Evolutionary conservation across 2,888 invertebrate species (phyloP), one percentile per base, ranked within the genome.

Genomic region (Erebia ligea): DNA sequence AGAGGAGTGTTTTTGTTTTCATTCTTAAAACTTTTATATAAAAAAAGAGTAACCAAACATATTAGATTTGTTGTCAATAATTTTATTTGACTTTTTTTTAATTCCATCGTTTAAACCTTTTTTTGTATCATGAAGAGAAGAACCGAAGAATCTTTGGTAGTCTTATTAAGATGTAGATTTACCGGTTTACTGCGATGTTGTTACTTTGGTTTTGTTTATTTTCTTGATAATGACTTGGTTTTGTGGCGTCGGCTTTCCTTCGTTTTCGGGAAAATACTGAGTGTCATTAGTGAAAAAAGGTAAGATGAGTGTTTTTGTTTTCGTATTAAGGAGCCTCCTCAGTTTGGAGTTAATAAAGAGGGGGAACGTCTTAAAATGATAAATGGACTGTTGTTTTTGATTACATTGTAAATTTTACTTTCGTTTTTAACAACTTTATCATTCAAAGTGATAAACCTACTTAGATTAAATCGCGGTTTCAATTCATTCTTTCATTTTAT

Each of bases 271-370:
- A 83, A 83, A 84, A 92, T 91, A 91, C n/a, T n/a, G 89, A 88
- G 84, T 89, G 85, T 82, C 85, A 87, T 87, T 91, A 88, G 79
- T 80, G 81, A 78, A 45, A 80, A 52, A 82, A 87, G 88, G 91
- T 91, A 79, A 89, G 89, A 74, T 66, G 57, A 19, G 45, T 70
- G 70, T 72, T 72, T 71, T 70, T 69, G 57, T 65, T 70, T 48
- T 19, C 34, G 19, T 59, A 25, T 50, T 72, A 70, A 72, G 70
- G 68, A 69, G 34, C 6, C 68, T 50, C 15, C 10, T 17, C 13
- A 45, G 17, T 17, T 65, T 10, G 19, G 56, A 59, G 40, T 50
- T 40, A 50, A 63, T 59, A 65, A 68, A 61, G 68, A 69, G 67
- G 58, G 40, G 58, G 58, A 48, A 67, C 65, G 68, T 73, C 34